A percentile compares a stretch with the other conserved stretches of the same genome.
These are phyloP conservation scores for Colletes collaris DNA, from an alignment of 2,888 invertebrate species.

Conservation along the genomic window DNA sequence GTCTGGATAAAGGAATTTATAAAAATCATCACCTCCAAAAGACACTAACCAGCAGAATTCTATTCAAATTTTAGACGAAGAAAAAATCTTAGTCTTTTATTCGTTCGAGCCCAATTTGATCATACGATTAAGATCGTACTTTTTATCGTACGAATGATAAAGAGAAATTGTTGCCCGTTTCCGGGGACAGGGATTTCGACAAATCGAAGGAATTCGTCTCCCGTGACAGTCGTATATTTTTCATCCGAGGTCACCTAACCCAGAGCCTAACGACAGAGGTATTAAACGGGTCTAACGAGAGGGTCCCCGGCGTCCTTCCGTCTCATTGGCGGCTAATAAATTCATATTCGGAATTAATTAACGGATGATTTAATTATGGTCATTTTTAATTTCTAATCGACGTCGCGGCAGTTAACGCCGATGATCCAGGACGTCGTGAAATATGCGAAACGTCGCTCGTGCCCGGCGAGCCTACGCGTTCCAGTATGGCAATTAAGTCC, in stretches of 20 bases:
- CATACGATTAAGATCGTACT: no score
- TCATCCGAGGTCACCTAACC: slow-evolving; percentile 24
- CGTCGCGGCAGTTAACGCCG: slow-evolving; percentile 54
- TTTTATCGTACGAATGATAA: no score
- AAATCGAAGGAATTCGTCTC: slow-evolving; percentile 52
- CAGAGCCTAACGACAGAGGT: slow-evolving; percentile 18
- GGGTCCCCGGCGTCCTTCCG: slow-evolving; percentile 33
- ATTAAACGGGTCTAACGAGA: slow-evolving; percentile 37
- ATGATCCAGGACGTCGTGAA: slow-evolving; percentile 53
- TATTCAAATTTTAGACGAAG: no score
- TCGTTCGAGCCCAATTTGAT: no score
- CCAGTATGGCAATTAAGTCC: slow-evolving; percentile 47
- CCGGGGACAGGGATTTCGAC: not conserved
- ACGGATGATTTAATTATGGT: slow-evolving; percentile 67
- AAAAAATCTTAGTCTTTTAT: no score
- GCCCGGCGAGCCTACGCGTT: slow-evolving; percentile 15
- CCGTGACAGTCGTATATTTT: slow-evolving; percentile 31
- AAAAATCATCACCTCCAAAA: no score
- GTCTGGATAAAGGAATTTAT: no score
- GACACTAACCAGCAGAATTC: no score
- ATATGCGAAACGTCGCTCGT: slow-evolving; percentile 48
- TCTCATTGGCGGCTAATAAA: slow-evolving; percentile 49
- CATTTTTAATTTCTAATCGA: slow-evolving; percentile 65
- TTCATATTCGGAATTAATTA: slow-evolving; percentile 70
- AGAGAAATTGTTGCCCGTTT: no score